A percentile compares a stretch with the other conserved stretches of the same genome.
Evolutionary conservation across 2,888 invertebrate species (phyloP).

Genomic region (Meta bourneti): DNA sequence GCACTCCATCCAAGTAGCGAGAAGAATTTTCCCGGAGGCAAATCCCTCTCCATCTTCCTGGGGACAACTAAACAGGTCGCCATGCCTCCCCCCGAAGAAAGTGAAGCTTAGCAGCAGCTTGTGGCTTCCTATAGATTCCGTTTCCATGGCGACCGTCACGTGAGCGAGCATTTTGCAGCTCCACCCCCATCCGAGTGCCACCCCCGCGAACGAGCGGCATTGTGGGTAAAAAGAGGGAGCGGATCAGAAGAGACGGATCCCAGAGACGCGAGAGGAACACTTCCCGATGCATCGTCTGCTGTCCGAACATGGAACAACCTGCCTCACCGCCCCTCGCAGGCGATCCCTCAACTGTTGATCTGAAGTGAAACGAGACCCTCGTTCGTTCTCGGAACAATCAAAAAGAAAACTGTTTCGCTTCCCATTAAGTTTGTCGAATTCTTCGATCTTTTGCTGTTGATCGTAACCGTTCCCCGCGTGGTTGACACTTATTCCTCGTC

Average conservation of each 20-base stretch:
- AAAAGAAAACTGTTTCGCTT: neutral
- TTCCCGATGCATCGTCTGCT: conserved; percentile 38
- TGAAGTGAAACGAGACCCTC: too few species aligned
- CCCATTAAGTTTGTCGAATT: conserved; percentile 16
- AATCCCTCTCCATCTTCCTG: conserved; percentile 62
- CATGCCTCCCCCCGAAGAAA: conserved; percentile 57
- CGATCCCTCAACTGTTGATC: neutral
- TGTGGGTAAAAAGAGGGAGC: conserved; percentile 64
- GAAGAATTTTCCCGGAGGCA: conserved; percentile 57
- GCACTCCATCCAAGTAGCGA: conserved; percentile 63
- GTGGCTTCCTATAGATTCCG: conserved; percentile 75
- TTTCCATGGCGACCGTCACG: conserved; percentile 69
- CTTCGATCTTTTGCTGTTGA: conserved; percentile 43
- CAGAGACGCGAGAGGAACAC: conserved; percentile 39
- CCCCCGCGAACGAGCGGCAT: conserved; percentile 54
- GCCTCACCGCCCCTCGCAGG: conserved; percentile 7
- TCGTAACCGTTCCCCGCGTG: neutral
- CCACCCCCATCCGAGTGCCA: conserved; percentile 62
- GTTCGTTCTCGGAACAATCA: too few species aligned
- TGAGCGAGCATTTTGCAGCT: conserved; percentile 75
- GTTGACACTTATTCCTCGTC: too few species aligned
- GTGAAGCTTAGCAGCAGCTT: conserved; percentile 73
- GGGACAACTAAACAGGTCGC: conserved; percentile 60
- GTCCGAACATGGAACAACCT: conserved; percentile 58
- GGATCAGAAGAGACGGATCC: conserved; percentile 39